Evolutionary conservation across 2,113 vertebrate species (phyloP).

Genomic region (Hippopotamus amphibius): DNA sequence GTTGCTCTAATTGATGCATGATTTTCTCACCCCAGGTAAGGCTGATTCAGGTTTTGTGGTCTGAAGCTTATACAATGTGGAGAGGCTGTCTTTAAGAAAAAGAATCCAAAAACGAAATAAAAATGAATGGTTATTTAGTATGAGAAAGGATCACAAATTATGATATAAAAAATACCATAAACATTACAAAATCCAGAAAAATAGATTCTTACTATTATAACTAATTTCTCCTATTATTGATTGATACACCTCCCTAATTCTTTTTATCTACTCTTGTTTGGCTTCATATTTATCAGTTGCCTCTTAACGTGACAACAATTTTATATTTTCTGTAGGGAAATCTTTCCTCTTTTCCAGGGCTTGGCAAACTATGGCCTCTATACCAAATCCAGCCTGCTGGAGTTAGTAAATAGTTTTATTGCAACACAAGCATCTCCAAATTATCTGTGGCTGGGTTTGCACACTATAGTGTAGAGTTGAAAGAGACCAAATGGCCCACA

Average conservation of each 20-base stretch:
- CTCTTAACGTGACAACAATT: background rate
- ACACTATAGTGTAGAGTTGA: background rate
- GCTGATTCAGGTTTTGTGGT: background rate
- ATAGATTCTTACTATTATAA: background rate
- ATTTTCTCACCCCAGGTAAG: background rate
- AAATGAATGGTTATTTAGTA: background rate
- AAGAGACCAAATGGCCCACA: background rate
- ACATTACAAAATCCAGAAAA: slow-evolving; percentile 5
- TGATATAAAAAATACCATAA: background rate
- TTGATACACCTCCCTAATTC: background rate
- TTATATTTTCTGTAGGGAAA: background rate
- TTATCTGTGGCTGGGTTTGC: background rate
- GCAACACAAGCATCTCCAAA: background rate
- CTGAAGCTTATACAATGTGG: background rate
- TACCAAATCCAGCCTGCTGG: background rate
- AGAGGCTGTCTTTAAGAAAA: background rate
- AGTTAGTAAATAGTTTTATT: slow-evolving; percentile 4
- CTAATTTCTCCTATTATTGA: background rate
- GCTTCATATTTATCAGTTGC: background rate
- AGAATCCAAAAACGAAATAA: background rate
- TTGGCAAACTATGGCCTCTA: background rate
- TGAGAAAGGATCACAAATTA: background rate
- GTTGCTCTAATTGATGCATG: background rate
- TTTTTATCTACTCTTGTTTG: background rate
- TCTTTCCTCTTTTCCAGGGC: background rate